Percentiles rank a stretch among this genome's conserved stretches.
These are phyloP conservation scores for Karalla daura DNA, from an alignment of 2,797 vertebrate species.

Conservation along the genomic window DNA sequence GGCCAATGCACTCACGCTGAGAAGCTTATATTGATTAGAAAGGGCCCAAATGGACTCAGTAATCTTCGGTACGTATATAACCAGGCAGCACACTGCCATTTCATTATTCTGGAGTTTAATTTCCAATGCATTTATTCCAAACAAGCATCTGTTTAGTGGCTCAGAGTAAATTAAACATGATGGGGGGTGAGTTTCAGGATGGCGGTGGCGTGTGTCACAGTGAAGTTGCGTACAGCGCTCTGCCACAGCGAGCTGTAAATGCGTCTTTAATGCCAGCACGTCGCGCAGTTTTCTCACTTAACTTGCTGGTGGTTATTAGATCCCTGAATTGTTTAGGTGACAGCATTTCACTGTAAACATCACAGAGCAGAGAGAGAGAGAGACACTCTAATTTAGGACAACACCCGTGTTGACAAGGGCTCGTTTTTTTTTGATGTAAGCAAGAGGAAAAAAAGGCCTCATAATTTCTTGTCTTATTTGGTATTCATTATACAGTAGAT, in stretches of 20 bases:
- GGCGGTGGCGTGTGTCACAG: slow-evolving; percentile 48
- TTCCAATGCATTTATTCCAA: slow-evolving; percentile 76
- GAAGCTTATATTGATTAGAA: slow-evolving; percentile 69
- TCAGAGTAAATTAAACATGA: slow-evolving; percentile 81
- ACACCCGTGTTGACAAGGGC: slow-evolving; percentile 11
- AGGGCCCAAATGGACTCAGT: slow-evolving; percentile 54
- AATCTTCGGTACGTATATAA: slow-evolving; percentile 63
- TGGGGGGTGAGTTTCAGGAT: slow-evolving; percentile 71
- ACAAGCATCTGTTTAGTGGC: slow-evolving; percentile 77
- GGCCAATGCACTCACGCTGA: slow-evolving; percentile 30
- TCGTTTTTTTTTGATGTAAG: slow-evolving; percentile 14
- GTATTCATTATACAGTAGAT: slow-evolving; percentile 25
- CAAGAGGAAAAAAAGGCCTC: slow-evolving; percentile 8
- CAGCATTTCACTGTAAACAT: slow-evolving; percentile 48
- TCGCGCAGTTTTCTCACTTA: slow-evolving; percentile 61
- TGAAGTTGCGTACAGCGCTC: slow-evolving; percentile 49
- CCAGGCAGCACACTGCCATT: slow-evolving; percentile 56
- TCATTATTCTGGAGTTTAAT: slow-evolving; percentile 72
- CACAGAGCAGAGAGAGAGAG: neutral
- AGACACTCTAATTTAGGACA: slow-evolving; percentile 21
- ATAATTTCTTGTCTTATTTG: slow-evolving; percentile 37
- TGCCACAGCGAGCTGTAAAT: slow-evolving; percentile 66
- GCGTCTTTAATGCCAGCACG: slow-evolving; percentile 60
- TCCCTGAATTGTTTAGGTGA: slow-evolving; percentile 54
- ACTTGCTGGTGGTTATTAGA: slow-evolving; percentile 50